Evolutionary conservation across 92 coral and sea anemone species (phyloP), one percentile per base, ranked within the genome.

Genomic region (Hydrozoanthus gracilis): DNA sequence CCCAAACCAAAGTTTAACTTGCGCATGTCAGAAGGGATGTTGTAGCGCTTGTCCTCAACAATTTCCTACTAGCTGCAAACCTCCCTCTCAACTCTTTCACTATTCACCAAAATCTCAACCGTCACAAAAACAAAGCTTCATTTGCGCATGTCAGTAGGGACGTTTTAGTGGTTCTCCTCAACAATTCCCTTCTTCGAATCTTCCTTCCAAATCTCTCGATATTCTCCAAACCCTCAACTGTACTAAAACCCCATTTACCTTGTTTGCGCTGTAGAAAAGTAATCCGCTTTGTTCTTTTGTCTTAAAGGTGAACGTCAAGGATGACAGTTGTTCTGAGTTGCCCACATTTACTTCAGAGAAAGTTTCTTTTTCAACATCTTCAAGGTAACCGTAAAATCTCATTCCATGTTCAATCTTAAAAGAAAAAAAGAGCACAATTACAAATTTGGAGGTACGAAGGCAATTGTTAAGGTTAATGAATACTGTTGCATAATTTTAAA

Each of bases 301-400:
- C 86, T 96, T 96, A 60, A 96, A 96, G 4, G 95, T 94, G 50
- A 94, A 92, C 54, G 86, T 76, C 15, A 96, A 47, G 13, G 93
- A 90, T 0, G 91, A 61, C 39, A 92, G 15, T 4, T 16, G 15
- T 15, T 56, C 84, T 17, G 87, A 60, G 76, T 50, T 78, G 6
- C 83, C 72, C 14, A 50, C 45, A 18, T 75, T 86, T 44, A 94
- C 13, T 48, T 77, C 82, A 17, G 95, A 90, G 54, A 91, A 88
- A 8, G 96, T 91, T 73, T 90, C 92, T 8, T 90, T 86, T 50
- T 83, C 91, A 20, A 69, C 51, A 12, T 73, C 86, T 12, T 82
- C 88, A 44, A 79, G 60, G 90, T 88, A 92, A 44, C 98, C 98
- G 90, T 89, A 96, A 91, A 96, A 94, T 72, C 98, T 93, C 16